Evolutionary conservation across 2,113 vertebrate species (phyloP).

Genomic region (Potamarius usumacintae): DNA sequence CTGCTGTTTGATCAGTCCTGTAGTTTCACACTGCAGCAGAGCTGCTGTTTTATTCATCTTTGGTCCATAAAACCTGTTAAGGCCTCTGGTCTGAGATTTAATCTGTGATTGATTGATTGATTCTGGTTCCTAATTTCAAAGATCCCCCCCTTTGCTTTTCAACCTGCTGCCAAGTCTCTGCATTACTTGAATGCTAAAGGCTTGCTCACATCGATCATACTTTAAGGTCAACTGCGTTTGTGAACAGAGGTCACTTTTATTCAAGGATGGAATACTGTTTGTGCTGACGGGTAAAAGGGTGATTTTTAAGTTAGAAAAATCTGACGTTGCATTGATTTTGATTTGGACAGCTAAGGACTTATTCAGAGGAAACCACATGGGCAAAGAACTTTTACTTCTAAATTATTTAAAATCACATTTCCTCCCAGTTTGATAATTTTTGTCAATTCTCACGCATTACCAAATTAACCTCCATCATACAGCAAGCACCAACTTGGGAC

Average conservation of each 20-base stretch:
- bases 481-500: not conserved
- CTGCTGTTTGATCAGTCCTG: conserved; percentile 52
- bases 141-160: conserved; percentile 2
- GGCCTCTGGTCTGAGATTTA: conserved; percentile 54
- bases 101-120: conserved; percentile 59
- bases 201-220: conserved; percentile 8
- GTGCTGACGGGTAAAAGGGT: not conserved
- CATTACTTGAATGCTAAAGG: not conserved
- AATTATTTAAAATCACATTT: not conserved
- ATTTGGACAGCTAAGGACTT: not conserved
- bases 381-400: not conserved
- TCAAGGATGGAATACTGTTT: not conserved
- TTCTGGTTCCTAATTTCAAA: conserved; percentile 46
- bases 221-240: conserved; percentile 15
- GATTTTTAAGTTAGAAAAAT: not conserved
- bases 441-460: not conserved
- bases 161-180: conserved; percentile 6
- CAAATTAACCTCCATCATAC: not conserved
- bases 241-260: not conserved
- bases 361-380: not conserved
- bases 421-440: not conserved
- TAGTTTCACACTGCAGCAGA: conserved; percentile 24
- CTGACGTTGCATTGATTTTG: not conserved
- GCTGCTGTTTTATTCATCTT: conserved; percentile 47
- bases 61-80: conserved; percentile 55